Evolutionary conservation across 2,888 invertebrate genomes (phyloP).

Genomic region (Omphaloscelis lunosa): DNA sequence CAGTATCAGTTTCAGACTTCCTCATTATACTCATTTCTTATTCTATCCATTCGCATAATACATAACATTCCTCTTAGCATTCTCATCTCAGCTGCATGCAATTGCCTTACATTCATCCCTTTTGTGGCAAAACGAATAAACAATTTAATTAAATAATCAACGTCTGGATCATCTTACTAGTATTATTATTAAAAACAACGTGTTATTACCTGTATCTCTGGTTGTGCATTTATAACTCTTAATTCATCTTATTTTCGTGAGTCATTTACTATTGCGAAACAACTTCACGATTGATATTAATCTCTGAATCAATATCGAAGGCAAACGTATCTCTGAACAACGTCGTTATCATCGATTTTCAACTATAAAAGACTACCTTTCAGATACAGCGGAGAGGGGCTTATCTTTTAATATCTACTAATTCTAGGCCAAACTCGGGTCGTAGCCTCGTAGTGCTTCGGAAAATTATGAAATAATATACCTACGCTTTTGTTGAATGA

Average conservation of each 20-base stretch:
- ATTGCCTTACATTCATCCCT: too few species aligned
- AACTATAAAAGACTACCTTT: slow-evolving; percentile 19
- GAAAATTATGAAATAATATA: slow-evolving; percentile 7
- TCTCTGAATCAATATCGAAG: slow-evolving; percentile 4
- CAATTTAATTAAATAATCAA: too few species aligned
- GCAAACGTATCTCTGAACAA: background rate
- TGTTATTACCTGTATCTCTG: background rate
- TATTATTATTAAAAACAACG: background rate
- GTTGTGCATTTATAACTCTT: background rate
- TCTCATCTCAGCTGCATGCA: too few species aligned
- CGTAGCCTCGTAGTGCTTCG: background rate
- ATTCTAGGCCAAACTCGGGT: slow-evolving; percentile 21
- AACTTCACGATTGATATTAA: background rate
- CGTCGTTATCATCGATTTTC: slow-evolving; percentile 9
- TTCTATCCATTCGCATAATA: too few species aligned
- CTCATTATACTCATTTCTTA: too few species aligned
- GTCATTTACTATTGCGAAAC: background rate
- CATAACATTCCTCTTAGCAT: too few species aligned
- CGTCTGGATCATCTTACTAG: background rate
- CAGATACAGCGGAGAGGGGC: slow-evolving; percentile 9
- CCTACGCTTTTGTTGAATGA: background rate
- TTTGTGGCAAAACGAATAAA: too few species aligned
- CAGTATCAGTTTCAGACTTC: too few species aligned
- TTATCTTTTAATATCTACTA: slow-evolving; percentile 37
- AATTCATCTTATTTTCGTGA: background rate